These are phyloP conservation scores for Rhyacophila evoluta DNA, from an alignment of 2,888 invertebrate species.

Conservation along the genomic window DNA sequence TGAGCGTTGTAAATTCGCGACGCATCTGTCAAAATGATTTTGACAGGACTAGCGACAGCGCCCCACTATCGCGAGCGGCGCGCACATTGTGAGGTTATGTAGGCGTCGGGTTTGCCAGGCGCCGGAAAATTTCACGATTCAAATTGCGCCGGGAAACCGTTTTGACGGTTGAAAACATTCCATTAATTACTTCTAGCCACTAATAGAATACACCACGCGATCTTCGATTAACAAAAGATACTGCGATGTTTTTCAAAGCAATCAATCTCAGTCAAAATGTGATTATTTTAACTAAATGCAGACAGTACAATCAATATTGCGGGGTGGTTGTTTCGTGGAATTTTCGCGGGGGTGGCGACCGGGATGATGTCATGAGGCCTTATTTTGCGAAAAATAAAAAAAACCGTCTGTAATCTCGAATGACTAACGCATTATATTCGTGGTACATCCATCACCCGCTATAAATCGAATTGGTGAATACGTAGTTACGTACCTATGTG, in stretches of 20 bases:
- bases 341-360: not conserved
- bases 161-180: conserved; percentile 3
- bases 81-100: not conserved
- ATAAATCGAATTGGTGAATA: too few species aligned
- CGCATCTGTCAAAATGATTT: conserved; percentile 16
- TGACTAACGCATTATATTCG: too few species aligned
- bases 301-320: not conserved
- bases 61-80: not conserved
- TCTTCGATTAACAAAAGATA: not conserved
- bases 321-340: not conserved
- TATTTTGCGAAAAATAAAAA: not conserved
- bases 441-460: too few species aligned
- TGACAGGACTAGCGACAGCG: conserved; percentile 6
- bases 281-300: not conserved
- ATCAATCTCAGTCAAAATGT: too few species aligned
- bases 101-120: conserved; percentile 11
- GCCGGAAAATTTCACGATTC: not conserved
- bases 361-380: not conserved
- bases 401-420: too few species aligned
- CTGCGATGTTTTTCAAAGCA: not conserved
- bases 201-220: not conserved
- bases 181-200: not conserved
- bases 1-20: not conserved
- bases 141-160: not conserved
- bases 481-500: too few species aligned